Evolutionary conservation across 2,888 invertebrate species (phyloP), one percentile per base, ranked within the genome.

Genomic region (Peribatodes rhomboidaria): DNA sequence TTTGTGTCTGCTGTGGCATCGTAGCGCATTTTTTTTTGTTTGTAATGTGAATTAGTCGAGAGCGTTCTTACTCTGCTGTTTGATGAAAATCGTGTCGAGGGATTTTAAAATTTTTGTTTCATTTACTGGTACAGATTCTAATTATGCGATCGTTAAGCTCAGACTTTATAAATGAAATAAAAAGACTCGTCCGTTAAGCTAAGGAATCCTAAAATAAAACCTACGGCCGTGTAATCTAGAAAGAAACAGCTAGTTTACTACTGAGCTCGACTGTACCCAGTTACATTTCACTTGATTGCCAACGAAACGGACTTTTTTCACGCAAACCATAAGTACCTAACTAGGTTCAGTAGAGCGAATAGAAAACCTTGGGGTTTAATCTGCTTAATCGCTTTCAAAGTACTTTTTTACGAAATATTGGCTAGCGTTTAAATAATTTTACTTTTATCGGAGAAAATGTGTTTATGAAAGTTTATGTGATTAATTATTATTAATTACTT

Each of bases 281-380:
- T 61, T 27, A 37, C 31, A 27, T 63, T 63, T 58, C 47, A 63
- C 58, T 52, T 63, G 57, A 57, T 52, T 58, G 20, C 53, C 35
- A 33, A 64, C 18, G 20, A 41, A 64, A 64, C 37, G 46, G 58
- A 35, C 35, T 37, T 41, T 59, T 49, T 64, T 37, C 64, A 64
- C 64, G 64, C 64, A 64, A 59, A 64, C 54, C 64, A 64, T 4
- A 27, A 27, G 27, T 59, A 54, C 42, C 31, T 18, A 47, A 47
- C 41, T 49, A 41, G 46, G 41, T 49, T 64, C n/a, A 41, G 49
- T 54, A 2, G 10, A 39, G 57, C 39, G 54, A 64, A 64, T 54
- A 16, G n/a, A 62, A 33, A 16, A 37, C 64, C 58, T 53, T 64
- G 54, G 18, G 22, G 9, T 53, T 47, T 62, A 44, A 56, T 55